These are phyloP conservation scores for Rhinolophus sinicus DNA, from an alignment of 2,113 vertebrate genomes.

Conservation along the genomic window DNA sequence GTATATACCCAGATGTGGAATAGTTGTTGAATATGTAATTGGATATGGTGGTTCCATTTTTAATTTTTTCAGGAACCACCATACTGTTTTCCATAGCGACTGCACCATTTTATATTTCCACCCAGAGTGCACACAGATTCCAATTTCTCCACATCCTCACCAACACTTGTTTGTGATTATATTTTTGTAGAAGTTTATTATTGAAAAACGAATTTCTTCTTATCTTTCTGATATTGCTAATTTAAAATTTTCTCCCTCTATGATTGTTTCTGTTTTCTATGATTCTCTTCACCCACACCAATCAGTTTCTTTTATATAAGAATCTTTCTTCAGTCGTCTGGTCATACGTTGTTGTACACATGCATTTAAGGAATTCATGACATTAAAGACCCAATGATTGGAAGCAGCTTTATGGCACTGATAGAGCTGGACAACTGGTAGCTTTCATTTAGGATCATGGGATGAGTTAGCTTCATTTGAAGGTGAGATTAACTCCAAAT, in stretches of 20 bases:
- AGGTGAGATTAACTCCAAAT: background rate
- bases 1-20: background rate
- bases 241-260: background rate
- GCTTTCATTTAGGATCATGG: background rate
- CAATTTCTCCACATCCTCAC: background rate
- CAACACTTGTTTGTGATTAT: background rate
- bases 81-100: background rate
- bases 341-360: background rate
- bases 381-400: background rate
- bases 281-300: background rate
- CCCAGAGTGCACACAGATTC: background rate
- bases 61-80: background rate
- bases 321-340: background rate
- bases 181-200: background rate
- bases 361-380: background rate
- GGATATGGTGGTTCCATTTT: background rate
- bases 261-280: background rate
- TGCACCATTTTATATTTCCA: background rate
- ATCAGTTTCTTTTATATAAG: background rate
- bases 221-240: background rate
- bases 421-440: background rate
- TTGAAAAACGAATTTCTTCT: background rate
- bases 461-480: background rate
- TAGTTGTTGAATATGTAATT: background rate
- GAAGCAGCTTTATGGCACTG: background rate